Percentiles rank a stretch among this genome's conserved stretches.
Evolutionary conservation across 2,113 vertebrate genomes (phyloP).

Genomic region (Paradoxurus hermaphroditus): DNA sequence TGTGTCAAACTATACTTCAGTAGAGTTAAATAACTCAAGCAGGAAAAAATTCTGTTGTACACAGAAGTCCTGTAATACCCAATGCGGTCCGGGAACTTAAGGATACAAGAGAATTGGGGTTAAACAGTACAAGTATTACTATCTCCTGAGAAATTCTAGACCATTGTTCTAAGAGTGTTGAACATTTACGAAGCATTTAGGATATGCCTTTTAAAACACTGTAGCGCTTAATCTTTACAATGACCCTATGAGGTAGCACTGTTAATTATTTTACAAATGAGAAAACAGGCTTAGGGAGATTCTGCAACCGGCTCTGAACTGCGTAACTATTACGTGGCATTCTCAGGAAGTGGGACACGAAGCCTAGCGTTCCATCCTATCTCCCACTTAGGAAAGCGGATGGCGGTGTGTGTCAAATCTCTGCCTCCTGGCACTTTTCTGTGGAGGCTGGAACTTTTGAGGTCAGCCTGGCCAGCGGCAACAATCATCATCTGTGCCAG

Average conservation of each 20-base stretch:
- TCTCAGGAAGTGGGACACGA: neutral
- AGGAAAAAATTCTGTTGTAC: neutral
- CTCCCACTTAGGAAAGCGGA: neutral
- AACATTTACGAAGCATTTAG: constrained; percentile 13
- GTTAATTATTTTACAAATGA: neutral
- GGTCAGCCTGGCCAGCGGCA: neutral
- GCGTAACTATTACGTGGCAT: neutral
- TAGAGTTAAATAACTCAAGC: neutral
- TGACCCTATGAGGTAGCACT: neutral
- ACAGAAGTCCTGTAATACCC: neutral
- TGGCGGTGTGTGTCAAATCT: neutral
- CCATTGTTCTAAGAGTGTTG: neutral
- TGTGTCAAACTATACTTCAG: neutral
- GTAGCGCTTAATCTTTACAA: neutral
- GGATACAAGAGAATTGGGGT: neutral
- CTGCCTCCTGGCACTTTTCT: neutral
- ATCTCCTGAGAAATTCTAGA: neutral
- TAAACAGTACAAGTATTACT: neutral
- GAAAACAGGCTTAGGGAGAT: neutral
- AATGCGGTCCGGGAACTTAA: neutral
- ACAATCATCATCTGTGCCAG: neutral
- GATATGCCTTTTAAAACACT: neutral
- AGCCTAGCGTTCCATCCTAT: neutral
- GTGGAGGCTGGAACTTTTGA: neutral
- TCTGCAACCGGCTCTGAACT: neutral